phyloP scores from a whole-genome alignment of 2,113 vertebrate species.

The Felis chaus region DNA sequence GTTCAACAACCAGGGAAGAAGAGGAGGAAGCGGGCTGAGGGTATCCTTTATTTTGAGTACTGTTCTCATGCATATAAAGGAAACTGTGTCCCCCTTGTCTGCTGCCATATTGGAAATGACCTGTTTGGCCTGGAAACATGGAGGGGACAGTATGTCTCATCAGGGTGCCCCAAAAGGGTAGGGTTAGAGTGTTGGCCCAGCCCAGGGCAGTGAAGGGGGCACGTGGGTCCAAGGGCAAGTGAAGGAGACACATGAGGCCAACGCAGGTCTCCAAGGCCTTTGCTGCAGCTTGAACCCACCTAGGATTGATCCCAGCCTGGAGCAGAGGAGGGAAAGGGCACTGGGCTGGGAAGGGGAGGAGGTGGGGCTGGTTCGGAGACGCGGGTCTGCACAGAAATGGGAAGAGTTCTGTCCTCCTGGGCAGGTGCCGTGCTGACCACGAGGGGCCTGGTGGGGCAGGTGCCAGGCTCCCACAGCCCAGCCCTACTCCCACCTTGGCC shows the following conservation, averaged over 20 bases:
- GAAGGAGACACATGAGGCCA: not conserved
- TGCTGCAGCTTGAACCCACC: not conserved
- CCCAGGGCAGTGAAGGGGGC: not conserved
- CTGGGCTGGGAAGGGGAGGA: not conserved
- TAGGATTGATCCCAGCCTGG: not conserved
- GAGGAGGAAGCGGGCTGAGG: not conserved
- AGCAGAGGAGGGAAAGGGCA: not conserved
- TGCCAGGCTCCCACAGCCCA: not conserved
- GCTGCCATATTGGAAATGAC: not conserved
- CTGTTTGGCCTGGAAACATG: not conserved
- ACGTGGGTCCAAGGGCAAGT: not conserved
- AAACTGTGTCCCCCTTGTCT: not conserved
- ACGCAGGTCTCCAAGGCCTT: not conserved
- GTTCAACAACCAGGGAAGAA: not conserved
- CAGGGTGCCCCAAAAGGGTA: not conserved
- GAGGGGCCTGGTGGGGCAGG: conserved; percentile 7
- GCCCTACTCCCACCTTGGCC: not conserved
- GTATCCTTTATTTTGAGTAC: not conserved
- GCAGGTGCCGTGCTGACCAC: not conserved
- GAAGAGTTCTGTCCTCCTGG: not conserved
- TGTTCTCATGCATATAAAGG: not conserved
- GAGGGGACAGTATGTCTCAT: rapidly evolving
- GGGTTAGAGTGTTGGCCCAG: too few relatives aligned
- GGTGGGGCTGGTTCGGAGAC: not conserved
- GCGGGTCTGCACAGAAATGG: not conserved